Evolutionary conservation across 2,888 invertebrate species (phyloP), one percentile per base, ranked within the genome.

Genomic region (Trissolcus japonicus): DNA sequence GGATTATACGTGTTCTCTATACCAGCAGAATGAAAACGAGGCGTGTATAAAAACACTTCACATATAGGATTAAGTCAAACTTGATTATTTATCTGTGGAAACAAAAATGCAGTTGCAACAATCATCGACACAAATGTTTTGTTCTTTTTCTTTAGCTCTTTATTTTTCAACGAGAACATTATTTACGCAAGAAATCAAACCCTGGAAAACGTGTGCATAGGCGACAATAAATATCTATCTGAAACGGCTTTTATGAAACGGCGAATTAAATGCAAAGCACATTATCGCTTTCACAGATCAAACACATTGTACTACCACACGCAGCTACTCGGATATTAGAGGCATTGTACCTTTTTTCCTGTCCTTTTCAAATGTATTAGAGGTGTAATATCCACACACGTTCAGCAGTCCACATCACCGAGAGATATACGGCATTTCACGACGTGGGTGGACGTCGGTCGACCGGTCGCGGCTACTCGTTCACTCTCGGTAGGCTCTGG

Each of bases 361-460:
- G 83, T 84, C 78, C 83, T 83, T 83, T 83, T 81, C 84, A 84
- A 87, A 86, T 84, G 85, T 85, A 85, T 87, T 86, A 87, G 85
- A n/a, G 17, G 84, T 85, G 86, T 85, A 87, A 86, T 86, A 84
- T 85, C 82, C 80, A 82, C 82, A 81, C 85, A 84, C 85, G 85
- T 85, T 86, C 85, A 87, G 86, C 86, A 85, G 84, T 86, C 84
- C 85, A 82, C 82, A 83, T 63, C 14, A 17, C 9, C 51, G 6
- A 82, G 79, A 85, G 86, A 84, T 86, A 86, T 85, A 85, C 83
- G 83, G 82, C 83, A 82, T 82, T 83, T 82, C 80, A 80, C 82
- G 80, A 81, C 86, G 87, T 87, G 86, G 87, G 87, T 86, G 87
- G 87, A 87, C 84, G 60, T 25, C 65, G 59, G 72, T 59, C 78